These are phyloP conservation scores for Lacerta bilineata DNA, from an alignment of 2,797 vertebrate genomes.

Conservation along the genomic window DNA sequence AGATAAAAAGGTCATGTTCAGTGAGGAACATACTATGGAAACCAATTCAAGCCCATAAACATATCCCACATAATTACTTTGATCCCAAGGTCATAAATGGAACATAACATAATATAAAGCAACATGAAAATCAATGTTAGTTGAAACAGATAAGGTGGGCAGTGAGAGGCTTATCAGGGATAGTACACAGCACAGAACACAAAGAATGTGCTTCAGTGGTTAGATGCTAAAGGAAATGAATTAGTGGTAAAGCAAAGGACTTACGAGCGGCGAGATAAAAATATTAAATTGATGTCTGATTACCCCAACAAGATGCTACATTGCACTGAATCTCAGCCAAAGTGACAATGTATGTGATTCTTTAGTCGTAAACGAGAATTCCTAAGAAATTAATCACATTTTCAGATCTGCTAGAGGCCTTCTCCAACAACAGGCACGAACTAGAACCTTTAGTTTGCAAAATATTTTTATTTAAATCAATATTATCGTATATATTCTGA, in stretches of 20 bases:
- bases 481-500: neutral
- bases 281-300: neutral
- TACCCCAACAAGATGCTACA: neutral
- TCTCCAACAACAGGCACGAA: neutral
- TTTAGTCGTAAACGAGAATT: conserved; percentile 17
- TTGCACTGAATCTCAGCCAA: neutral
- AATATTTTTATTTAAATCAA: neutral
- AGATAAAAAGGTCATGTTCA: neutral
- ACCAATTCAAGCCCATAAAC: neutral
- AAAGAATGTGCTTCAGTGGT: conserved; percentile 17
- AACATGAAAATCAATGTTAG: neutral
- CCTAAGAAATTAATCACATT: conserved; percentile 4
- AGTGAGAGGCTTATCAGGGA: conserved; percentile 24
- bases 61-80: conserved; percentile 7
- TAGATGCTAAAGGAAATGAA: conserved; percentile 3
- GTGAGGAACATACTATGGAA: neutral
- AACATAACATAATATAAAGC: neutral
- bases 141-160: neutral
- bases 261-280: neutral
- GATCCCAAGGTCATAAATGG: neutral
- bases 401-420: neutral
- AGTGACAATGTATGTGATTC: neutral
- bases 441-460: conserved; percentile 3
- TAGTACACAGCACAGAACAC: conserved; percentile 13
- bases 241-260: neutral